Conservation (phyloP, 2,113 vertebrate species). For the Sturnira hondurensis region DNA sequence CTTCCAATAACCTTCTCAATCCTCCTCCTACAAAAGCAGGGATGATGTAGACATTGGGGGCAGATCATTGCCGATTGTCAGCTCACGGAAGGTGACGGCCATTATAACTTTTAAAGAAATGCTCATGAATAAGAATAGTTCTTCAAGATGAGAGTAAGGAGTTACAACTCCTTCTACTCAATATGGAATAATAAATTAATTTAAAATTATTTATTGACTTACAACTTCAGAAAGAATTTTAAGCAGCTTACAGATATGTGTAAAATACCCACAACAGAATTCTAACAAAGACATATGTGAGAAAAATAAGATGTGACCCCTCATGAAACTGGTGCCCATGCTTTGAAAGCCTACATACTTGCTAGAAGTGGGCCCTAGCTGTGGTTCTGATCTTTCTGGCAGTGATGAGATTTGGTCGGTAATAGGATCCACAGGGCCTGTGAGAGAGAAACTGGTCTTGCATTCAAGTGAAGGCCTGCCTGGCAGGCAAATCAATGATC, state of each 20-base stretch:
- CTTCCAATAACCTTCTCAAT: background rate
- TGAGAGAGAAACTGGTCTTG: background rate
- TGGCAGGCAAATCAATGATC: background rate
- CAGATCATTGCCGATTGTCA: background rate
- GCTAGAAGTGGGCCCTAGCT: background rate
- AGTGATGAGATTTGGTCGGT: background rate
- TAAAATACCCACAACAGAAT: background rate
- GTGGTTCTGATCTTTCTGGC: background rate
- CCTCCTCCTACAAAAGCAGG: background rate
- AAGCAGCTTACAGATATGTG: background rate
- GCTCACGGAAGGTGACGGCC: background rate
- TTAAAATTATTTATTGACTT: conserved; percentile 1
- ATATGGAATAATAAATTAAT: background rate
- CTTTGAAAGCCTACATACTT: background rate
- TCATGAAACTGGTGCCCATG: background rate
- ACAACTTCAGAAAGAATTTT: background rate
- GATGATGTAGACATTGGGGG: background rate
- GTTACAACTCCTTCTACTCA: background rate
- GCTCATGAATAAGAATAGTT: background rate
- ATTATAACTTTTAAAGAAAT: background rate
- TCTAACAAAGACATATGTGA: background rate
- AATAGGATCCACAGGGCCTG: background rate
- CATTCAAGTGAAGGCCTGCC: background rate
- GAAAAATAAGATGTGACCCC: background rate
- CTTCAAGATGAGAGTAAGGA: background rate